Evolutionary conservation across 2,113 vertebrate genomes (phyloP).

Genomic region (Sturnus vulgaris): DNA sequence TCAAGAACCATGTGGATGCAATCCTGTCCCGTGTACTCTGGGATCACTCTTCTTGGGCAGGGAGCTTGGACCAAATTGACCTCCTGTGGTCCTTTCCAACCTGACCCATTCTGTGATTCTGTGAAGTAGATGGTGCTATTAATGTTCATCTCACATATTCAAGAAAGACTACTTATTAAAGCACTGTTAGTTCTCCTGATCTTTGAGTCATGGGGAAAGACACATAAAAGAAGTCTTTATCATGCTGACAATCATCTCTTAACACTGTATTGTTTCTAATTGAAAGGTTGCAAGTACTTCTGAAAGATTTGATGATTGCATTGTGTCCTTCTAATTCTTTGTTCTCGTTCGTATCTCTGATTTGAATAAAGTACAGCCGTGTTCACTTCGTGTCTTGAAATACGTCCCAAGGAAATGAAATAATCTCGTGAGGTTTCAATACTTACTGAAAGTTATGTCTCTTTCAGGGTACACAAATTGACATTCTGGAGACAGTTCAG

Average conservation of each 20-base stretch:
- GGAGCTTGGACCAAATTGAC: not conserved
- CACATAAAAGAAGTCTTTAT: not conserved
- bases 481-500: slow-evolving; percentile 90
- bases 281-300: not conserved
- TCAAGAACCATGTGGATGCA: not conserved
- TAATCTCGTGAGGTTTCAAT: not conserved
- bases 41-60: not conserved
- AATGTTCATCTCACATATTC: not conserved
- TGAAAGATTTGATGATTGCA: not conserved
- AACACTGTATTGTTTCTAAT: not conserved
- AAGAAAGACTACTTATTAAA: not conserved
- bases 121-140: not conserved
- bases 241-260: not conserved
- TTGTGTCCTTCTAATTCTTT: not conserved
- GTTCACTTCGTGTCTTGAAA: not conserved
- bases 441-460: not conserved
- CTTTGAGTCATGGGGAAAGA: not conserved
- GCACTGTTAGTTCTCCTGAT: not conserved
- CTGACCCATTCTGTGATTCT: not conserved
- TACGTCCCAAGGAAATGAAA: not conserved
- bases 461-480: slow-evolving; percentile 86
- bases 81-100: not conserved
- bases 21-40: not conserved
- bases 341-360: not conserved
- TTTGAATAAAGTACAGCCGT: not conserved